Conservation (phyloP, 2,888 invertebrate species). For the Thera obeliscata region DNA sequence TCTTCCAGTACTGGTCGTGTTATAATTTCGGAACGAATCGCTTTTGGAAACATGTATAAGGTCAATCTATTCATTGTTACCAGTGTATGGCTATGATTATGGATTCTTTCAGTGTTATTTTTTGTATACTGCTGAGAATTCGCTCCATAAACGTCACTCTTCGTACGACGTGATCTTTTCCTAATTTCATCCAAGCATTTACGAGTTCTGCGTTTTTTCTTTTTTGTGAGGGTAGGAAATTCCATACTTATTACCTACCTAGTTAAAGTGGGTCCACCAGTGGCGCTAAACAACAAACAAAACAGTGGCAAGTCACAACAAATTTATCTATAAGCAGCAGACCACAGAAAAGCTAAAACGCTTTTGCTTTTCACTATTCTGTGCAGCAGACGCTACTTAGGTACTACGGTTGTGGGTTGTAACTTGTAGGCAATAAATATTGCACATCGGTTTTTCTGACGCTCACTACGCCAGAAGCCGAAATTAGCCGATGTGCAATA, state of each 20-base stretch:
- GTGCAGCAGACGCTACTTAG: too few relatives aligned
- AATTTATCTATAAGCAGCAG: too few relatives aligned
- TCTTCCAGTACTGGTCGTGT: slow-evolving; percentile 58
- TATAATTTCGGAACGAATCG: slow-evolving; percentile 69
- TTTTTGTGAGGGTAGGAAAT: slow-evolving; percentile 11
- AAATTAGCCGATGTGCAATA: too few relatives aligned
- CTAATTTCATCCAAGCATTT: slow-evolving; percentile 69
- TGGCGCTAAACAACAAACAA: too few relatives aligned
- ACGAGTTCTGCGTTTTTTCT: slow-evolving; percentile 68
- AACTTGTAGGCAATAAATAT: too few relatives aligned
- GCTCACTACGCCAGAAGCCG: too few relatives aligned
- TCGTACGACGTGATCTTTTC: slow-evolving; percentile 54
- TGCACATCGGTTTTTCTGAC: too few relatives aligned
- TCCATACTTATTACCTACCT: slow-evolving; percentile 10
- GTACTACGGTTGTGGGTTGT: too few relatives aligned
- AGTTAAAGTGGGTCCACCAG: too few relatives aligned
- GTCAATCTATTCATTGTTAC: slow-evolving; percentile 67
- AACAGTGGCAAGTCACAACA: too few relatives aligned
- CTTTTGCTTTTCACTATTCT: too few relatives aligned
- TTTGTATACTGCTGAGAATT: slow-evolving; percentile 15
- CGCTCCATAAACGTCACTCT: slow-evolving; percentile 12
- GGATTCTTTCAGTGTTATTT: slow-evolving; percentile 35
- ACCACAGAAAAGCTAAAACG: too few relatives aligned
- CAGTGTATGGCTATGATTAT: slow-evolving; percentile 29
- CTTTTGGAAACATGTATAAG: slow-evolving; percentile 64